Evolutionary conservation across 2,888 invertebrate genomes (phyloP), one percentile per base, ranked within the genome.

Genomic region (Malachius bipustulatus): DNA sequence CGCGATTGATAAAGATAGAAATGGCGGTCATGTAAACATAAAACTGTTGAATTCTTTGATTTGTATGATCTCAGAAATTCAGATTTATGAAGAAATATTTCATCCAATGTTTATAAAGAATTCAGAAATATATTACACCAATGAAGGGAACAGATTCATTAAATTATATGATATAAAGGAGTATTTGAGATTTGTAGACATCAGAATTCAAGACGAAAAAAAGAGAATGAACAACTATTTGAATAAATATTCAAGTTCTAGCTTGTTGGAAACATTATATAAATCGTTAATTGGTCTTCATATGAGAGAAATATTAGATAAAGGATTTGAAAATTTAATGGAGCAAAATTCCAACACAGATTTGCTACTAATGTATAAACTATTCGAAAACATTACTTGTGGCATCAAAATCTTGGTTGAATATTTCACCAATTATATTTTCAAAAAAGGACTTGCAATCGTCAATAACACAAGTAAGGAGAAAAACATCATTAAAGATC

Each of bases 381-480:
- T 98, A 41, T 80, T 94, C 54, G 75, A 75, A 48, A 71, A 90
- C 37, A 84, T 93, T 35, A 82, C 83, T 58, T 84, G 85, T 50
- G 97, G 96, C 3, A 76, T 85, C 16, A 71, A 67, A 8, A 84
- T 89, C 54, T 67, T 98, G 2, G 87, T 88, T 56, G 71, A 71
- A 37, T 80, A 84, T 54, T 96, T 96, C 56, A 84, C 85, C 56
- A 75, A 77, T 39, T 94, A 85, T 57, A 89, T 97, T 38, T 91
- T 93, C 80, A 85, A 84, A 69, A 82, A 83, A 63, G 97, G 97
- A 26, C 75, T 83, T 44, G 79, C 83, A 41, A 85, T 96, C 66
- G 90, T 97, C 14, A 84, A 89, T 54, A 88, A 94, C 64, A 82
- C 87, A 0, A 89, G 91, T 54, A 88, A 93, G 53, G 96, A 98